Evolutionary conservation across 2,797 vertebrate species (phyloP).

Genomic region (Girardinus metallicus): DNA sequence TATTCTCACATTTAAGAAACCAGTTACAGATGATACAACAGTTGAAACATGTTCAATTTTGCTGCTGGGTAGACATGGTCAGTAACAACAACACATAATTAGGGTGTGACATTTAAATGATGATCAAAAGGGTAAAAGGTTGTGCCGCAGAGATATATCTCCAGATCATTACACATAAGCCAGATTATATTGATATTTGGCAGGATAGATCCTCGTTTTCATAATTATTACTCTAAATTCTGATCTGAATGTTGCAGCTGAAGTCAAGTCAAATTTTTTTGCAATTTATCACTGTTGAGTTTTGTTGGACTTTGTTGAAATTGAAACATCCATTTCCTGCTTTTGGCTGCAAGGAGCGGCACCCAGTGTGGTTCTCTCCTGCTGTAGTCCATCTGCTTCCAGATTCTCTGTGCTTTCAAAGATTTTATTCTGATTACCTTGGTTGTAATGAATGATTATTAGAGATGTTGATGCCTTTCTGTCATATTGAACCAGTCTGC

Average conservation of each 20-base stretch:
- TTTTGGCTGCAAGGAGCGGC: not conserved
- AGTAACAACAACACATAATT: not conserved
- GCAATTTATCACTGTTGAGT: not conserved
- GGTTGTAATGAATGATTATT: not conserved
- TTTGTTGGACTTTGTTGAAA: not conserved
- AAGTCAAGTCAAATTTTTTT: not conserved
- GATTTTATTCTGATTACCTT: not conserved
- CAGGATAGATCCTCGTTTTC: not conserved
- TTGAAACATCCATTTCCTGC: not conserved
- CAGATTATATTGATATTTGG: not conserved
- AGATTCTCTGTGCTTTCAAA: not conserved
- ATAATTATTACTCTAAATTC: not conserved
- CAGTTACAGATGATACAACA: not conserved
- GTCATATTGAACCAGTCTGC: not conserved
- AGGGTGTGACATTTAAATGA: not conserved
- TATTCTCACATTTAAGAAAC: not conserved
- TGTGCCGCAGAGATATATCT: too few species aligned
- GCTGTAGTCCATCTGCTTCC: not conserved
- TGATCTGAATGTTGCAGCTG: not conserved
- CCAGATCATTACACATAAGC: not conserved
- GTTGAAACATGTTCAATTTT: not conserved
- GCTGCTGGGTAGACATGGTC: not conserved
- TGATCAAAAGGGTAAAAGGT: not conserved
- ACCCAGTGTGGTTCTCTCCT: not conserved
- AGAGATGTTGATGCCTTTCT: not conserved